Percentiles rank a stretch among this genome's conserved stretches.
phyloP scores from a whole-genome alignment of 2,888 invertebrate species.

The Athalia cordata region DNA sequence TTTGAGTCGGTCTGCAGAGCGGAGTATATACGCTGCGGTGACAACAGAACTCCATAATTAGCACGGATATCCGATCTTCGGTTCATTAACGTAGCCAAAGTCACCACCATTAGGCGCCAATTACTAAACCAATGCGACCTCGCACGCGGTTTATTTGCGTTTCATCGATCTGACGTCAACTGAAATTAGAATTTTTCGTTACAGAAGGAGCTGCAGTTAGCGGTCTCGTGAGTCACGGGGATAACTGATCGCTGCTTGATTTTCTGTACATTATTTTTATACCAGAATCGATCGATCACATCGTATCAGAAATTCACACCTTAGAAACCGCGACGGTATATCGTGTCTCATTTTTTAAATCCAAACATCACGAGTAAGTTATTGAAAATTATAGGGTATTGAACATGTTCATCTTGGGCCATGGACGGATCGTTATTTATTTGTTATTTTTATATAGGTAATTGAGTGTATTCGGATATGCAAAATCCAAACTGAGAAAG shows the following conservation, averaged over 20 bases:
- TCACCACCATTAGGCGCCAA: slow-evolving; percentile 19
- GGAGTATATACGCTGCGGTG: background rate
- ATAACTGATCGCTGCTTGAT: background rate
- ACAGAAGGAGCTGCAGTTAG: background rate
- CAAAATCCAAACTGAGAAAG: background rate
- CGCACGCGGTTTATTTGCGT: background rate
- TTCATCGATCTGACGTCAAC: background rate
- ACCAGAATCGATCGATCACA: background rate
- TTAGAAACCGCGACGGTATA: background rate
- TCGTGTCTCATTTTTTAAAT: background rate
- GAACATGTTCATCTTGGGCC: too few relatives aligned
- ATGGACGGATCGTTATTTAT: too few relatives aligned
- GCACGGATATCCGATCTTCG: slow-evolving; percentile 43
- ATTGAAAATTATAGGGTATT: too few relatives aligned
- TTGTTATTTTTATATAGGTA: too few relatives aligned
- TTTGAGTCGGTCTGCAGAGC: slow-evolving; percentile 10
- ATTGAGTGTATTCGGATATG: too few relatives aligned
- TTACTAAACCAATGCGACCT: slow-evolving; percentile 2
- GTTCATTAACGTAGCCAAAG: slow-evolving; percentile 38
- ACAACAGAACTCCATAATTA: slow-evolving; percentile 37
- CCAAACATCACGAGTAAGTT: too few relatives aligned
- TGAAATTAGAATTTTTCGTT: background rate
- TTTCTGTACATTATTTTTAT: background rate
- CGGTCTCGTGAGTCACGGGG: background rate
- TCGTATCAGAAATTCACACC: background rate